phyloP scores from a whole-genome alignment of 2,797 vertebrate genomes.

The Fistularia tabacaria region DNA sequence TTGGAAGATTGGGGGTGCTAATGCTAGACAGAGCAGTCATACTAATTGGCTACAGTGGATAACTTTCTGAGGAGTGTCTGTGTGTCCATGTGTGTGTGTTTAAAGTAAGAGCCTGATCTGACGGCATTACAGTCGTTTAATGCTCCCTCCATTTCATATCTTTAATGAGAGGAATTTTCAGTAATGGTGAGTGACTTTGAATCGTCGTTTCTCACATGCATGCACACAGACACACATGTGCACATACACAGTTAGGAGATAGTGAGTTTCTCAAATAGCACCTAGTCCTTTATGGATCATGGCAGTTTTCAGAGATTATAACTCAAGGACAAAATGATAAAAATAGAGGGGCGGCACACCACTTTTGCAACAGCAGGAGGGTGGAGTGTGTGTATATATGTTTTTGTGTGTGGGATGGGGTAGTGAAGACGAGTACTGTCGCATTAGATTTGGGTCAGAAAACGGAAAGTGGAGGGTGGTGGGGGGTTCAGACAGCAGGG shows the following conservation, averaged over 20 bases:
- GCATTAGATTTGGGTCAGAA: conserved; percentile 70
- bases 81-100: conserved; percentile 8
- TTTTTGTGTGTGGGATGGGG: conserved; percentile 10
- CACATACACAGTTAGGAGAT: neutral
- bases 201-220: conserved; percentile 41
- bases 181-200: conserved; percentile 51
- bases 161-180: conserved; percentile 64
- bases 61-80: conserved; percentile 56
- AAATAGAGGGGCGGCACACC: conserved; percentile 64
- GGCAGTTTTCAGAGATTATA: conserved; percentile 64
- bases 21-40: conserved; percentile 63
- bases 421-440: conserved; percentile 56
- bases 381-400: conserved; percentile 12
- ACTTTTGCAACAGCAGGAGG: conserved; percentile 26
- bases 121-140: conserved; percentile 56
- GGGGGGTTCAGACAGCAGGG: conserved; percentile 44
- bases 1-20: conserved; percentile 40
- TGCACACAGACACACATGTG: conserved; percentile 14
- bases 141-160: conserved; percentile 57
- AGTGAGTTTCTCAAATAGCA: conserved; percentile 15
- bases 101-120: conserved; percentile 51
- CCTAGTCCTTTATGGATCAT: conserved; percentile 60
- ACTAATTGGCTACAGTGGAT: conserved; percentile 73
- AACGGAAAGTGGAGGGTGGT: conserved; percentile 47
- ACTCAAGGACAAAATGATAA: conserved; percentile 73